These are phyloP conservation scores for Microdon myrmicae DNA, from an alignment of 2,888 invertebrate genomes.

Conservation along the genomic window DNA sequence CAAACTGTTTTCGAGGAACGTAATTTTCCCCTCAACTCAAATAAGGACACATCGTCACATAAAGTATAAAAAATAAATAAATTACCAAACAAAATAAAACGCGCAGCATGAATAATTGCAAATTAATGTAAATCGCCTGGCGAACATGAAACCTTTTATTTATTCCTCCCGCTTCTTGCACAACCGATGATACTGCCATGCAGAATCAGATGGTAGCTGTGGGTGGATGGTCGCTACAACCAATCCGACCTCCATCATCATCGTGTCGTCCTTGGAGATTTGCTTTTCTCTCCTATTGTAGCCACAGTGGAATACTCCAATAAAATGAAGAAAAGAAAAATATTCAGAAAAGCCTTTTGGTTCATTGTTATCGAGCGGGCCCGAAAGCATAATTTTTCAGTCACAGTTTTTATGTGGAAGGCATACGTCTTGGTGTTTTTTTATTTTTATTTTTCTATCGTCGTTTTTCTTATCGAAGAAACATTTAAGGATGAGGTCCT, in stretches of 20 bases:
- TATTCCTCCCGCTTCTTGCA: constrained; percentile 31
- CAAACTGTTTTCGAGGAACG: too few species aligned
- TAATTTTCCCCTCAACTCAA: too few species aligned
- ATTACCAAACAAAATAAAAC: constrained; percentile 39
- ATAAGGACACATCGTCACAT: too few species aligned
- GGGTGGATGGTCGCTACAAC: too few species aligned
- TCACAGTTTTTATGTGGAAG: constrained; percentile 19
- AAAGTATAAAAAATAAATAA: constrained; percentile 26
- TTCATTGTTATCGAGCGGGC: neutral
- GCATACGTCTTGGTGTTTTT: too few species aligned
- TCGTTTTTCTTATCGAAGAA: constrained; percentile 17
- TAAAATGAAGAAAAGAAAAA: constrained; percentile 24
- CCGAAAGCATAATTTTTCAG: constrained; percentile 34
- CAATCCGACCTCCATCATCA: constrained; percentile 16
- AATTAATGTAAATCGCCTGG: constrained; percentile 50
- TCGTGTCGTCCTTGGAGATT: neutral
- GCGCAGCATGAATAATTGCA: constrained; percentile 51
- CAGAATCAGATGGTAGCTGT: too few species aligned
- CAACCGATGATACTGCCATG: too few species aligned
- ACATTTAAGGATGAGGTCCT: constrained; percentile 42
- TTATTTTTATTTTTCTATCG: constrained; percentile 4
- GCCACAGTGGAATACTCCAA: constrained; percentile 38
- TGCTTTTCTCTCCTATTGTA: constrained; percentile 35
- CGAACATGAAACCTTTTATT: constrained; percentile 42
- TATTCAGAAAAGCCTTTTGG: constrained; percentile 2